Base-by-base conservation (phyloP, 2,888 invertebrate species). In the Drosophila parthenogenetica region DNA sequence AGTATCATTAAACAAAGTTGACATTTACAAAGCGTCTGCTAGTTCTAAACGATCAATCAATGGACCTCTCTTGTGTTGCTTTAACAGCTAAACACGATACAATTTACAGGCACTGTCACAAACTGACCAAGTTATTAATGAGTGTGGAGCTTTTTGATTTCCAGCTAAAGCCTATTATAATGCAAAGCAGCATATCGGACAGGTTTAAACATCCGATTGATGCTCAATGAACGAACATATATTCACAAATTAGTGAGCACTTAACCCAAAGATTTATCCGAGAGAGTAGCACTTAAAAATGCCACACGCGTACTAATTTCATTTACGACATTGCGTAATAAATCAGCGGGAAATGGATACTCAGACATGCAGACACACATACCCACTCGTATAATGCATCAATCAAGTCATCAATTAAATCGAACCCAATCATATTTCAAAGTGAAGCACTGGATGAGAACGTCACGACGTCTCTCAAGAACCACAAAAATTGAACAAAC, bases 371-470 rank as follows among this genome's bases (percentile, higher is more conserved):
- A 58, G 19, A 49, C 42, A 48, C 13, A 54, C 29, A 60, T 0
- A 37, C 7, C 16, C 22, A 54, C 43, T 40, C 0, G 11, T 50
- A 48, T 50, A 69, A 74, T 69, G 60, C 74, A 77, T 79, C 81
- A 81, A 79, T 79, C 81, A 77, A 77, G 68, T 53, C 77, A 79
- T 81, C 81, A 79, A 79, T 79, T 79, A 81, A 81, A 79, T 77
- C 45, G 75, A 69, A 68, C 51, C 58, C 67, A 67, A 79, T 81
- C 74, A 80, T 77, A 77, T 80, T 73, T 80, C 69, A 80, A 68
- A 65, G 40, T 22, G 43, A 46, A 63, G 57, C 25, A 32, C 46
- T 42, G 55, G 48, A 40, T 53, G 58, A 32, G 49, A 17, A 59
- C 25, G 17, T 64, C 13, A 11, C 55, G 35, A 69, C 69, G 46